Base-by-base conservation (phyloP, 2,888 invertebrate species). In the Eristalis pertinax region DNA sequence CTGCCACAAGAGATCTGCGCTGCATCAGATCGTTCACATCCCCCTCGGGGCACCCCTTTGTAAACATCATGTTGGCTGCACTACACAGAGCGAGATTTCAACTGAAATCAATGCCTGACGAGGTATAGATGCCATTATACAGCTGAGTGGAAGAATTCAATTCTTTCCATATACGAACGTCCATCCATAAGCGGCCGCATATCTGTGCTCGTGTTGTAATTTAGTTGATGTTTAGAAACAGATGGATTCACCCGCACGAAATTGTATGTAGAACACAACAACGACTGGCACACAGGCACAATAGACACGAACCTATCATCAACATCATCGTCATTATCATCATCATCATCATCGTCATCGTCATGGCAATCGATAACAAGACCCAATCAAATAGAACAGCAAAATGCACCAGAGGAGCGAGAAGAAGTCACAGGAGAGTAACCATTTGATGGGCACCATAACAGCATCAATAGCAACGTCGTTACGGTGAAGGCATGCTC, bases 61-160 rank as follows among this genome's bases (percentile, higher is more conserved):
- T 69, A 69, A 81, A 74, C 73, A 82, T 68, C 50, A 32, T 32
- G 65, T 38, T 50, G n/a, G 43, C 67, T 5, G 35, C 65, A 67
- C 29, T 38, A 32, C 69, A 74, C 70, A 50, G 69, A 81, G 74
- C 74, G 43, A 78, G 82, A 78, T 79, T 83, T 76, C 79, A 87
- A 87, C 79, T 84, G 83, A 75, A 87, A 87, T 87, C 86, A 83
- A 87, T 86, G 79, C 67, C 70, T 76, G 83, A 75, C 58, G 83
- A 75, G 74, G 72, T 75, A 72, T 72, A 70, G 85, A 74, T 77
- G 73, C 76, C 68, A 84, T 84, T 84, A 8, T 4, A 75, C 62
- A 56, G 32, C 35, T 72, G 50, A 70, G 60, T 75, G 69, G 38
- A 69, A 26, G 73, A 77, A 82, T 74, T 69, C 43, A 76, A 74